Evolutionary conservation across 2,113 vertebrate genomes (phyloP).

Genomic region (Myrmophylax atrothorax): DNA sequence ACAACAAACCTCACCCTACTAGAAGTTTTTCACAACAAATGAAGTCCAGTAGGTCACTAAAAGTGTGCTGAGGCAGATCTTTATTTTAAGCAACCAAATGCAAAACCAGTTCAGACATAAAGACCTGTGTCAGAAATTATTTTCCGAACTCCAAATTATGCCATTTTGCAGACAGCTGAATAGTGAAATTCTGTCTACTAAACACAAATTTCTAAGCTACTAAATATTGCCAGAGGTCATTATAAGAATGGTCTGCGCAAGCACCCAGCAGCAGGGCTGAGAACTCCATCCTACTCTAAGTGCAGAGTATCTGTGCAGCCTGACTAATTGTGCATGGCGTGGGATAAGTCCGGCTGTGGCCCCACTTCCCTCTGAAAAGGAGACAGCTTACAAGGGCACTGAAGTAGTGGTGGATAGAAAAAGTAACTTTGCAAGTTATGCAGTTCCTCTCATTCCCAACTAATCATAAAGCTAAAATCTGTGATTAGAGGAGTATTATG

Average conservation of each 20-base stretch:
- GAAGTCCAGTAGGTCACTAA: background rate
- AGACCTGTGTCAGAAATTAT: background rate
- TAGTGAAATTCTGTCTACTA: background rate
- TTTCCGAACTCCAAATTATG: background rate
- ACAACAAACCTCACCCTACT: background rate
- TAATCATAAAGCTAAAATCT: background rate
- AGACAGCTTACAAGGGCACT: background rate
- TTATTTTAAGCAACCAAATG: fast-evolving
- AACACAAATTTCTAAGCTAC: background rate
- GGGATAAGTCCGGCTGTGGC: background rate
- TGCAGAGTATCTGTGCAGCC: background rate
- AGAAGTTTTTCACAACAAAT: background rate
- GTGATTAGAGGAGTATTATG: background rate
- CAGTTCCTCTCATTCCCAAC: background rate
- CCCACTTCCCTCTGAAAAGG: background rate
- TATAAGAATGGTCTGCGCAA: background rate
- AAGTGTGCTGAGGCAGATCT: background rate
- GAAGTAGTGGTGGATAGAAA: background rate
- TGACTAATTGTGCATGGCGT: fast-evolving
- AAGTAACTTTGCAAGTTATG: background rate
- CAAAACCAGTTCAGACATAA: background rate
- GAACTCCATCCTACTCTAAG: background rate
- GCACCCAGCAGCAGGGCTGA: background rate
- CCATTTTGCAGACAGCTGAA: background rate
- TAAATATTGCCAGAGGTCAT: background rate